phyloP scores from a whole-genome alignment of 2,888 invertebrate species.

The Rhabditophanes sp. region DNA sequence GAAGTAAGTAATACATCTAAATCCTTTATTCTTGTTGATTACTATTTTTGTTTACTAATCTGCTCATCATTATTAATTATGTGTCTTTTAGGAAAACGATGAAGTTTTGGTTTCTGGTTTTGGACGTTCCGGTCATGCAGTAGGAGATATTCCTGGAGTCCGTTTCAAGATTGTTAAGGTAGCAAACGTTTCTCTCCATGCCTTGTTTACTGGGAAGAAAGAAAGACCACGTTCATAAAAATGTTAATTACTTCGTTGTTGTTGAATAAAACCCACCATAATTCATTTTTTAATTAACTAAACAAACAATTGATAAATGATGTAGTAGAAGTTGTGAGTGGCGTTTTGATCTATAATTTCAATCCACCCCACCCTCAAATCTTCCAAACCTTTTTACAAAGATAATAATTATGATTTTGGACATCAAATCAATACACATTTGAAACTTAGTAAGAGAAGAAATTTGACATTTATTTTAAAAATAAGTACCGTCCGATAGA shows the following conservation, averaged over 20 bases:
- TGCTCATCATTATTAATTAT: conserved; percentile 1
- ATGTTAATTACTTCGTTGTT: too few species aligned
- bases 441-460: too few species aligned
- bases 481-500: too few species aligned
- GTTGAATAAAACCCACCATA: not conserved
- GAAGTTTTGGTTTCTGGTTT: conserved; percentile 98
- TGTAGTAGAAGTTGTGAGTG: too few species aligned
- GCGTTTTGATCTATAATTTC: too few species aligned
- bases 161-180: conserved; percentile 89
- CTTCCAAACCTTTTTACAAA: too few species aligned
- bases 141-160: conserved; percentile 93
- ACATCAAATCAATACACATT: too few species aligned
- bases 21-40: conserved; percentile 1
- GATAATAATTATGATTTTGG: too few species aligned
- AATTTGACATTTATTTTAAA: too few species aligned
- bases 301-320: too few species aligned
- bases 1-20: conserved; percentile 51
- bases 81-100: conserved; percentile 66
- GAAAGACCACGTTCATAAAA: conserved; percentile 92
- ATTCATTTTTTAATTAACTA: too few species aligned
- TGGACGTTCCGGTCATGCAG: conserved; percentile 98
- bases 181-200: conserved; percentile 91
- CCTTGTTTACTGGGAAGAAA: conserved; percentile 98
- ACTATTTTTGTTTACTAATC: conserved; percentile 1
- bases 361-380: too few species aligned